phyloP scores from a whole-genome alignment of 2,797 vertebrate genomes.

The Clarias laeviceps region DNA sequence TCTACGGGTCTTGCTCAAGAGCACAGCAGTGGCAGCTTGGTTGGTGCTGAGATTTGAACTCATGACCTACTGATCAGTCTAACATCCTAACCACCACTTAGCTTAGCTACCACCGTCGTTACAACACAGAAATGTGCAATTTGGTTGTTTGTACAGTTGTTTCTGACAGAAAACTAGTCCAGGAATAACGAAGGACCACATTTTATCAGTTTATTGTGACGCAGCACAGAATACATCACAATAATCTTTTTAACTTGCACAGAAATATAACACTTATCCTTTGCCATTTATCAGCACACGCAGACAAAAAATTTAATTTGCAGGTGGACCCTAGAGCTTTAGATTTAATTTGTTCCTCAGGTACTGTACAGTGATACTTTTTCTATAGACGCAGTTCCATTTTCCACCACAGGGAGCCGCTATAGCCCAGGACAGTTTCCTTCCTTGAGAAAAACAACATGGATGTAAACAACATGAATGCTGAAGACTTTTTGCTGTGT shows the following conservation, averaged over 20 bases:
- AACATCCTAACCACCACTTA: too few relatives aligned
- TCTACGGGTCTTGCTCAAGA: too few relatives aligned
- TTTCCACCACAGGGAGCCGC: constrained; percentile 35
- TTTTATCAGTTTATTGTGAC: neutral
- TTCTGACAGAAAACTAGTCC: neutral
- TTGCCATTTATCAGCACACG: constrained; percentile 1
- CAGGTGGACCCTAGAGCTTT: neutral
- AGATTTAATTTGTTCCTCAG: constrained; percentile 1
- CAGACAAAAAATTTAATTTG: neutral
- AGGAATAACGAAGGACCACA: neutral
- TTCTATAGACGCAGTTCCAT: neutral
- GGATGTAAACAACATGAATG: neutral
- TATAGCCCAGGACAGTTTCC: constrained; percentile 9
- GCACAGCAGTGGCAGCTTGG: too few relatives aligned
- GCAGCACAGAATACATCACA: constrained; percentile 5
- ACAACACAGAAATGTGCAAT: neutral
- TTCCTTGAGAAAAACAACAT: neutral
- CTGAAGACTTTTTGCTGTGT: neutral
- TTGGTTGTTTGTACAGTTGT: neutral
- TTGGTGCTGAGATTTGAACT: too few relatives aligned
- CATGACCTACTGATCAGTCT: too few relatives aligned
- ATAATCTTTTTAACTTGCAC: constrained; percentile 5
- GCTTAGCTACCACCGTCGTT: neutral
- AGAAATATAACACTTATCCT: neutral
- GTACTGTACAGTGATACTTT: neutral